Evolutionary conservation across 2,113 vertebrate genomes (phyloP).

Genomic region (mouse (Mus musculus)): GRCm39 chr2:130652501-130653000

Average conservation of each 20-base stretch:
- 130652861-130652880: conserved; percentile 71
- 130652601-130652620: neutral
- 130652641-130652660: neutral
- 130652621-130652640: neutral
- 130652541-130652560: neutral
- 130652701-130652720: conserved; percentile 48
- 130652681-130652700: neutral
- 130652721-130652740: conserved; percentile 78
- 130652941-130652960: conserved; percentile 18
- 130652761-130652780: conserved; percentile 97
- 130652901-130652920: conserved; percentile 48
- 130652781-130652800: conserved; percentile 97
- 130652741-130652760: conserved; percentile 98
- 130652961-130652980: conserved; percentile 53
- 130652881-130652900: conserved; percentile 9
- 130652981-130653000: conserved; percentile 53
- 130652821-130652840: conserved; percentile 98
- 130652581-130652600: neutral
- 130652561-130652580: neutral
- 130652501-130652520: conserved; percentile 57
- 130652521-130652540: conserved; percentile 39
- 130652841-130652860: conserved; percentile 90
- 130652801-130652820: conserved; percentile 98
- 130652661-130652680: neutral
- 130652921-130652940: conserved; percentile 42